These are phyloP conservation scores for Sylvicola fuscatus DNA, from an alignment of 2,888 invertebrate genomes.

Conservation along the genomic window DNA sequence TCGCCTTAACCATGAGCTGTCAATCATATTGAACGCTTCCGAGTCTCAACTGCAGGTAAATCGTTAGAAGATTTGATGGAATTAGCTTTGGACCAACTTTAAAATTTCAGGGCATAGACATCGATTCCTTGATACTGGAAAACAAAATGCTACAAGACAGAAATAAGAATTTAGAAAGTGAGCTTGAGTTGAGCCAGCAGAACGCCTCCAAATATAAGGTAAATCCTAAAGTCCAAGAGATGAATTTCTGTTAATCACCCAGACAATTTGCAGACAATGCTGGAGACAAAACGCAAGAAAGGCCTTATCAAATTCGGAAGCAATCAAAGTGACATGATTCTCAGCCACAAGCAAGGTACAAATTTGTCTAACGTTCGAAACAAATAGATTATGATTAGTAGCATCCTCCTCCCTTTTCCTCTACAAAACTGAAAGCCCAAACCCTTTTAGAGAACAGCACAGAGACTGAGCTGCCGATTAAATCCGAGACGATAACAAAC, in stretches of 20 bases:
- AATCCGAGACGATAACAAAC: conserved; percentile 49
- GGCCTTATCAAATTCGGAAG: conserved; percentile 45
- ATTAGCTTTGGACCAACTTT: too few species aligned
- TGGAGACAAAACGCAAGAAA: conserved; percentile 52
- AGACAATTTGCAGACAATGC: conserved; percentile 32
- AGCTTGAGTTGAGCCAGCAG: conserved; percentile 52
- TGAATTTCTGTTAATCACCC: conserved; percentile 2
- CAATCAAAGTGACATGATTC: conserved; percentile 45
- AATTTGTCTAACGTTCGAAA: too few species aligned
- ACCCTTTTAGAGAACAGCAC: conserved; percentile 46
- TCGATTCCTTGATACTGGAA: conserved; percentile 60
- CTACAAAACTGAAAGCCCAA: conserved; percentile 33
- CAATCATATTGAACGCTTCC: conserved; percentile 34
- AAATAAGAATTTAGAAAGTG: conserved; percentile 55
- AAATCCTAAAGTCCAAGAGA: conserved; percentile 7
- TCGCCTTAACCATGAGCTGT: conserved; percentile 58
- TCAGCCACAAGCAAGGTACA: conserved; percentile 64
- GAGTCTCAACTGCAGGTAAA: conserved; percentile 1
- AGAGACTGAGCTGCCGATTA: conserved; percentile 31
- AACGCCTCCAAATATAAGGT: conserved; percentile 59
- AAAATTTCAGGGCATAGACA: conserved; percentile 36
- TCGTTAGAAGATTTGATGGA: background rate
- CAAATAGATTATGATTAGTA: conserved; percentile 5
- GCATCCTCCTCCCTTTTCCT: conserved; percentile 1
- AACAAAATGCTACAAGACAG: conserved; percentile 71